These are phyloP conservation scores for Celastrina argiolus DNA, from an alignment of 2,888 invertebrate genomes.

Conservation along the genomic window DNA sequence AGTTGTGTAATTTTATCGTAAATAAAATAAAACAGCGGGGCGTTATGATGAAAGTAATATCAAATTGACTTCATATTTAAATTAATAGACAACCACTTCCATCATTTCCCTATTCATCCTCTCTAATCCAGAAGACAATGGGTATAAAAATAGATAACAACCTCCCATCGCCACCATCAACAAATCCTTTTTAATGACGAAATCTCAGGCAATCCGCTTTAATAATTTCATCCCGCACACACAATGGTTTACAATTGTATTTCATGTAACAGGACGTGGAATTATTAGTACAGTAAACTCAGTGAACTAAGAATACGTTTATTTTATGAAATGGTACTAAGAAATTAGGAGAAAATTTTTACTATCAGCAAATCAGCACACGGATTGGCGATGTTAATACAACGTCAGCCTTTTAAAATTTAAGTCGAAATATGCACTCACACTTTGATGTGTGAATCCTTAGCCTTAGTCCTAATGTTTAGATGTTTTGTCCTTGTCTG, in stretches of 20 bases:
- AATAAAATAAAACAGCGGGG: too few species aligned
- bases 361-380: too few species aligned
- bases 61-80: background rate
- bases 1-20: too few species aligned
- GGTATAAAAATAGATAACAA: background rate
- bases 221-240: background rate
- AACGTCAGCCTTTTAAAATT: too few species aligned
- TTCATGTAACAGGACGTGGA: background rate
- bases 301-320: too few species aligned
- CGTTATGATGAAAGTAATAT: background rate
- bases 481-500: too few species aligned
- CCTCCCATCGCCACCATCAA: background rate
- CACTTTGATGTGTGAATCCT: too few species aligned
- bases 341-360: too few species aligned
- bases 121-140: background rate
- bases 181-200: background rate
- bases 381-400: too few species aligned
- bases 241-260: background rate
- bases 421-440: too few species aligned
- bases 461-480: too few species aligned
- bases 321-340: too few species aligned
- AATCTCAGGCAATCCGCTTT: background rate
- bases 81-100: background rate
- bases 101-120: background rate
- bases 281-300: background rate